Evolutionary conservation across 1,140 invertebrate species (phyloP), one percentile per base, ranked within the genome.

Genomic region (Rhyacophila brunnea): DNA sequence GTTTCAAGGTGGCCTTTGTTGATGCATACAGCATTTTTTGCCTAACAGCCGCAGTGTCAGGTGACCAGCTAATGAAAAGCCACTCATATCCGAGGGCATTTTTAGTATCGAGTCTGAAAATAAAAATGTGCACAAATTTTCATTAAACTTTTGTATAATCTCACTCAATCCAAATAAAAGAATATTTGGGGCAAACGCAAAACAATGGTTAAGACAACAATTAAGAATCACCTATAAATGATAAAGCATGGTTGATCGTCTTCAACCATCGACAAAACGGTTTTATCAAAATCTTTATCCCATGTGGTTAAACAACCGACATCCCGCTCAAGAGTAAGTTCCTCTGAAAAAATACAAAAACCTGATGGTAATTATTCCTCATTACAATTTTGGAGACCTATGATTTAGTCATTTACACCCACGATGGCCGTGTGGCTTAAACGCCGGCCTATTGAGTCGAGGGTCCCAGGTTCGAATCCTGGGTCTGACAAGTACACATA

Each of bases 11-110:
- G 1, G 97, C 94, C 79, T 98, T 96, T 0, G 97, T 99, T 0
- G 96, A 98, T 0, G 97, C 97, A 74, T 98, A 98, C 28, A 99
- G 81, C 97, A 99, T 99, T 79, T 99, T 99, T 68, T 98, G 89
- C 59, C 96, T 82, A 3, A 95, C 87, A 6, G 87, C 85, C 7
- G 95, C 89, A 63, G 84, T 85, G 70, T 98, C 96, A 3, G 96
- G 96, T 17, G 90, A 94, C 92, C 94, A 99, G 65, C 88, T 91
- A 42, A 99, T 90, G 10, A 98, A 83, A 0, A 99, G 71, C 96
- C 96, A 99, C 68, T 96, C 90, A 75, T 95, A 90, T 6, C 90
- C 90, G 2, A 86, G 80, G 55, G 89, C 85, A 68, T 87, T 87
- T 69, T 85, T 87, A 17, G 82, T 79, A 71, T 96, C 94, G 66